These are phyloP conservation scores for Brotogeris chrysoptera DNA, from an alignment of 2,797 vertebrate species.

Conservation along the genomic window DNA sequence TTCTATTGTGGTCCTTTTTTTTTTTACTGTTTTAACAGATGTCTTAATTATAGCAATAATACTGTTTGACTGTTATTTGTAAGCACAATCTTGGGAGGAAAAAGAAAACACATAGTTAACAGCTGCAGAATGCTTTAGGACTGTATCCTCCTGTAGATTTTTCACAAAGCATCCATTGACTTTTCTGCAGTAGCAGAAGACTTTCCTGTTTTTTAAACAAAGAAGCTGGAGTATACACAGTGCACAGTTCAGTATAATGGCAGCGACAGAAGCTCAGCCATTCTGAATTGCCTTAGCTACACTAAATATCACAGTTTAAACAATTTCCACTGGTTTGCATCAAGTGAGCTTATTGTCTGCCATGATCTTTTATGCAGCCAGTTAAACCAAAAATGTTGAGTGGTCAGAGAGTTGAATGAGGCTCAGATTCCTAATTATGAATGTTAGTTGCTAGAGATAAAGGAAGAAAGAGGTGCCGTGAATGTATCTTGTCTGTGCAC, in stretches of 20 bases:
- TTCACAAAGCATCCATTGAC: not conserved
- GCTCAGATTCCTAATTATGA: not conserved
- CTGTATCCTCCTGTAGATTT: not conserved
- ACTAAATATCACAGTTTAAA: not conserved
- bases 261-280: not conserved
- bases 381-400: not conserved
- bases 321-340: not conserved
- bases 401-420: not conserved
- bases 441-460: not conserved
- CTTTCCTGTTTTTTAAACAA: not conserved
- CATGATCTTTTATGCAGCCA: not conserved
- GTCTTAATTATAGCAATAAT: constrained; percentile 18
- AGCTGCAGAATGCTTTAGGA: not conserved
- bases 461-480: not conserved
- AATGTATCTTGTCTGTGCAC: not conserved
- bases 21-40: constrained; percentile 11
- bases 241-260: not conserved
- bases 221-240: not conserved
- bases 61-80: not conserved
- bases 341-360: not conserved
- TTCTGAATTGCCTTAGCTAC: not conserved
- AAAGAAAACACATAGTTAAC: constrained; percentile 2
- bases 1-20: not conserved
- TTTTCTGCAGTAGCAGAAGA: not conserved
- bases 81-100: not conserved